These are phyloP conservation scores for Salvator merianae DNA, from an alignment of 2,113 vertebrate genomes.

Conservation along the genomic window DNA sequence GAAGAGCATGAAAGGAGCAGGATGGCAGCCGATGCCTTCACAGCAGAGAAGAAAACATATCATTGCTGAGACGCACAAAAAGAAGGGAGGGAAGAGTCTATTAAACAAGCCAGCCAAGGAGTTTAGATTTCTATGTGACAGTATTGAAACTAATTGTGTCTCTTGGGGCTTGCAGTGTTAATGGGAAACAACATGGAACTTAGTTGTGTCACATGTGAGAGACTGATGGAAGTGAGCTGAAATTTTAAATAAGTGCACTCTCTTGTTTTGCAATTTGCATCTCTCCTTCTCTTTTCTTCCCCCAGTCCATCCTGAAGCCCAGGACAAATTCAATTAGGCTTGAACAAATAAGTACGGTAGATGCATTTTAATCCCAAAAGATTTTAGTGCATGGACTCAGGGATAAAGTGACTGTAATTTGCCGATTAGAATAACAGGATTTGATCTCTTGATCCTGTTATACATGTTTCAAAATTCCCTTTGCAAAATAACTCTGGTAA, in stretches of 20 bases:
- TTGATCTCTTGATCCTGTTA: background rate
- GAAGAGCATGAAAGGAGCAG: constrained; percentile 30
- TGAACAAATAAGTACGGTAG: constrained; percentile 7
- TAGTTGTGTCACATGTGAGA: constrained; percentile 1
- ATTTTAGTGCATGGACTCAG: background rate
- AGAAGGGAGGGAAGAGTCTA: background rate
- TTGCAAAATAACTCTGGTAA: background rate
- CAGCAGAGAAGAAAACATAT: constrained; percentile 10
- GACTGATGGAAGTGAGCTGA: background rate
- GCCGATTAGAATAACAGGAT: constrained; percentile 8
- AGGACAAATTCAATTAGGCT: background rate
- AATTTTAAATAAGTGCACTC: background rate
- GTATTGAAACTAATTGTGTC: constrained; percentile 30
- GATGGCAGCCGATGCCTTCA: constrained; percentile 17
- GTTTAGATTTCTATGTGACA: constrained; percentile 8
- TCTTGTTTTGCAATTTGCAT: background rate
- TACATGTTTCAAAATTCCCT: constrained; percentile 11
- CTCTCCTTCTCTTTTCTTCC: background rate
- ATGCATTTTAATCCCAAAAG: constrained; percentile 13
- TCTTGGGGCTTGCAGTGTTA: background rate
- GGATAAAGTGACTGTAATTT: background rate
- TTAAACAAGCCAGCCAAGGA: background rate
- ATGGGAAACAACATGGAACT: background rate
- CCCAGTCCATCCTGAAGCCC: background rate
- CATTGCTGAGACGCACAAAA: background rate